Percentiles rank a stretch among this genome's conserved stretches.
Evolutionary conservation across 2,113 vertebrate species (phyloP).

Genomic region (Seriola quinqueradiata): DNA sequence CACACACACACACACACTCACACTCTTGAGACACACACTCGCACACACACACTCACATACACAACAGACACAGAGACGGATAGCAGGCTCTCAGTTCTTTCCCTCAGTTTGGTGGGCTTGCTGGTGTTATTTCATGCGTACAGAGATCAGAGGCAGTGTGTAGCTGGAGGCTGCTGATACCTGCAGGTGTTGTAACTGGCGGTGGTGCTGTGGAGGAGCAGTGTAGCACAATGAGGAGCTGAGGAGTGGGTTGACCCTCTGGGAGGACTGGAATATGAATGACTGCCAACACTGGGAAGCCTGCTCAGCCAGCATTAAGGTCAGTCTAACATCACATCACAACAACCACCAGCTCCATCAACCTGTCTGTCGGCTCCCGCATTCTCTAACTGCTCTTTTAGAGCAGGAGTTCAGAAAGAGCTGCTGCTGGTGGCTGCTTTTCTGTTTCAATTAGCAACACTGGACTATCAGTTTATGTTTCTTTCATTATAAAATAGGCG

Average conservation of each 20-base stretch:
- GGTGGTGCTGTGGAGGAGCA: constrained; percentile 44
- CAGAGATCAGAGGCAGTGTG: constrained; percentile 72
- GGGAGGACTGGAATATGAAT: constrained; percentile 77
- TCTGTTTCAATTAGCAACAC: neutral
- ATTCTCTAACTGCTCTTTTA: constrained; percentile 9
- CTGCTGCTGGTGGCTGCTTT: neutral
- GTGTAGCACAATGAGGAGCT: constrained; percentile 53
- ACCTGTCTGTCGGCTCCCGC: constrained; percentile 38
- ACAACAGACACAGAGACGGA: constrained; percentile 69
- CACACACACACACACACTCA: constrained; percentile 65
- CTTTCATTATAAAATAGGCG: constrained; percentile 2
- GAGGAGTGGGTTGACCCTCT: constrained; percentile 66
- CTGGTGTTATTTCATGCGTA: constrained; percentile 70
- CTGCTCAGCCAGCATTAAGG: constrained; percentile 70
- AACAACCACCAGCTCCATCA: constrained; percentile 46
- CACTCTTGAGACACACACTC: constrained; percentile 51
- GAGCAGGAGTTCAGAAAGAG: neutral
- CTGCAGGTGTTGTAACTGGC: constrained; percentile 60
- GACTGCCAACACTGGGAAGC: constrained; percentile 62
- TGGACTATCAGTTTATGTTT: neutral
- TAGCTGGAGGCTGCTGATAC: constrained; percentile 66
- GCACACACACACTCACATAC: constrained; percentile 68
- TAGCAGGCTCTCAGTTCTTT: constrained; percentile 71
- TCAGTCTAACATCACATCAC: constrained; percentile 72
- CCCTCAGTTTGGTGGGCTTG: constrained; percentile 76